These are phyloP conservation scores for Tetanocera ferruginea DNA, from an alignment of 2,888 invertebrate genomes.

Conservation along the genomic window DNA sequence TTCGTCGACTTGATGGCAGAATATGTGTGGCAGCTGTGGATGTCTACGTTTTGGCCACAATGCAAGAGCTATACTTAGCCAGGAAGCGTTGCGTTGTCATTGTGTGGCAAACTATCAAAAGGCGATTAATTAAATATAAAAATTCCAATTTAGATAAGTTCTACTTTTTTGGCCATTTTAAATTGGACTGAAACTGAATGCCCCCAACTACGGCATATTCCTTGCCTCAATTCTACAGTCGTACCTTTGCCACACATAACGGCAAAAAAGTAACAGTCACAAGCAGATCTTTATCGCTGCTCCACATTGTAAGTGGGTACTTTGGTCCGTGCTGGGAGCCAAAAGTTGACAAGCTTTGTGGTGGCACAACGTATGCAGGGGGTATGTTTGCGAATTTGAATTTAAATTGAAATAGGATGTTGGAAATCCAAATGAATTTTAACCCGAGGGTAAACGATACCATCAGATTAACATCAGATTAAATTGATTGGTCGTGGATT, in stretches of 20 bases:
- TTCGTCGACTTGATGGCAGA: neutral
- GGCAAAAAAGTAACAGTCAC: constrained; percentile 29
- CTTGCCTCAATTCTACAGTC: neutral
- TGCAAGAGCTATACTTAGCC: neutral
- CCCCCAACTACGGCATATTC: neutral
- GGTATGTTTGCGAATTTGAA: constrained; percentile 65
- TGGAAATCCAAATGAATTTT: constrained; percentile 66
- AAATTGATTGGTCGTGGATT: constrained; percentile 66
- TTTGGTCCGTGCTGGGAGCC: constrained; percentile 33
- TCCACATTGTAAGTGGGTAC: constrained; percentile 54
- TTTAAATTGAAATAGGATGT: constrained; percentile 68
- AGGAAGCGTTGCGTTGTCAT: neutral
- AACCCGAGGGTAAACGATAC: constrained; percentile 63
- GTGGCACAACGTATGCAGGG: neutral
- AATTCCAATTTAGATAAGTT: constrained; percentile 55
- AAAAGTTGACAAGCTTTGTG: constrained; percentile 21
- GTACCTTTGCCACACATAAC: neutral
- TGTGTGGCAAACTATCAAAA: constrained; percentile 45
- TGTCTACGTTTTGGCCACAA: neutral
- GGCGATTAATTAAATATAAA: constrained; percentile 58
- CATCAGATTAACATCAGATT: constrained; percentile 65
- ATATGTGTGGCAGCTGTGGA: neutral
- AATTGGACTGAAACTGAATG: constrained; percentile 51
- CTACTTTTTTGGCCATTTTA: constrained; percentile 44
- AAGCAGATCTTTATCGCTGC: constrained; percentile 59